A percentile compares a stretch with the other conserved stretches of the same genome.
These are phyloP conservation scores for Dasyurus viverrinus DNA, from an alignment of 2,113 vertebrate species.

Conservation along the genomic window DNA sequence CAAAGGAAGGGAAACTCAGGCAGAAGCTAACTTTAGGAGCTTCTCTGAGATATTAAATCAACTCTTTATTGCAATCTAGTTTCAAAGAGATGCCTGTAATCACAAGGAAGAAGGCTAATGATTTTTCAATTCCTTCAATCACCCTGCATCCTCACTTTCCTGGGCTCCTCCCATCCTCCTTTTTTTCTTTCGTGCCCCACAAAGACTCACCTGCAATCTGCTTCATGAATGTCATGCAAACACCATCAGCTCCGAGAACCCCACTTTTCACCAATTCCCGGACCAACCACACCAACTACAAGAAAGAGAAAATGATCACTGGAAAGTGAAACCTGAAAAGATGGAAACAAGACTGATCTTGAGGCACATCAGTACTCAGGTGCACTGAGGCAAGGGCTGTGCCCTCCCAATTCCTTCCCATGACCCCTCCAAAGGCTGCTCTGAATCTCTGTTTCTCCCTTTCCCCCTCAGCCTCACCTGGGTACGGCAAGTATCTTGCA, in stretches of 20 bases:
- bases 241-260: constrained; percentile 92
- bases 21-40: constrained; percentile 34
- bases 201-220: constrained; percentile 92
- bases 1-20: constrained; percentile 50
- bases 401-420: background rate
- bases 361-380: background rate
- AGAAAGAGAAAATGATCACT: constrained; percentile 18
- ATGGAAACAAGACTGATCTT: background rate
- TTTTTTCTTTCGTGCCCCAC: background rate
- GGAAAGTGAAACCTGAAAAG: background rate
- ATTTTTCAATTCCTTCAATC: background rate
- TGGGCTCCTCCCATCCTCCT: background rate
- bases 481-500: constrained; percentile 91
- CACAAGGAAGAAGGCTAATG: background rate
- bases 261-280: constrained; percentile 95
- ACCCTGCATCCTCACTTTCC: background rate
- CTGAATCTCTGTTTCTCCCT: background rate
- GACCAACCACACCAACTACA: constrained; percentile 94
- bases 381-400: background rate
- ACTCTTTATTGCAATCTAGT: background rate
- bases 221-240: constrained; percentile 97
- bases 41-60: background rate
- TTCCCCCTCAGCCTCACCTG: constrained; percentile 82
- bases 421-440: background rate
- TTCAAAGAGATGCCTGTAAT: constrained; percentile 1